These are phyloP conservation scores for Cygnus atratus DNA, from an alignment of 2,113 vertebrate species.

Conservation along the genomic window DNA sequence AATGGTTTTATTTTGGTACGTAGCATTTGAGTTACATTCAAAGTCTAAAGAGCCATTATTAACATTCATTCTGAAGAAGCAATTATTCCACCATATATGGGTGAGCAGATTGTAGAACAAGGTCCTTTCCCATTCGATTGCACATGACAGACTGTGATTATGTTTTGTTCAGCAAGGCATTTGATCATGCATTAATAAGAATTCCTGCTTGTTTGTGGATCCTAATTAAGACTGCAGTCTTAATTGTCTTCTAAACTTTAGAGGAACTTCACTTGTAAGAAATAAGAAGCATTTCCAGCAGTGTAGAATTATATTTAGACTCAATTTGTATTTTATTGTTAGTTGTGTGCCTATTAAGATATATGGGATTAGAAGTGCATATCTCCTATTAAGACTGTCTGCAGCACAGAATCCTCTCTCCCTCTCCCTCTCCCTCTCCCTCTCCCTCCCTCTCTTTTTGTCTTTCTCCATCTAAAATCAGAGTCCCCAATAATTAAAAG, in stretches of 20 bases:
- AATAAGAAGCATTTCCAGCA: background rate
- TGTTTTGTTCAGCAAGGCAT: background rate
- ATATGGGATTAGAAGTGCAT: background rate
- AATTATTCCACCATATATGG: constrained; percentile 12
- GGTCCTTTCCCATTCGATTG: background rate
- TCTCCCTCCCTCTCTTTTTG: background rate
- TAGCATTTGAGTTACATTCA: background rate
- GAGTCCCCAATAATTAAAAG: background rate
- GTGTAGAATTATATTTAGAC: background rate
- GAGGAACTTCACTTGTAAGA: background rate
- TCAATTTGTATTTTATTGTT: background rate
- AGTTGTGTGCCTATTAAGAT: background rate
- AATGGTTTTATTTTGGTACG: background rate
- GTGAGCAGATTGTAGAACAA: background rate
- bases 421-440: background rate
- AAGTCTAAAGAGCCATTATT: background rate
- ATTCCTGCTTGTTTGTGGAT: background rate
- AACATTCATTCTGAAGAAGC: constrained; percentile 16
- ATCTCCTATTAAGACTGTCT: background rate
- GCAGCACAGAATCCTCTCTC: background rate
- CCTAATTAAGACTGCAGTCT: background rate
- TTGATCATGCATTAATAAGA: background rate
- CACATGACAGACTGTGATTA: background rate
- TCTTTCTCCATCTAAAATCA: background rate
- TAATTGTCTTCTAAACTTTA: background rate